Base-by-base conservation (phyloP, 2,888 invertebrate genomes). In the Latrodectus hesperus region DNA sequence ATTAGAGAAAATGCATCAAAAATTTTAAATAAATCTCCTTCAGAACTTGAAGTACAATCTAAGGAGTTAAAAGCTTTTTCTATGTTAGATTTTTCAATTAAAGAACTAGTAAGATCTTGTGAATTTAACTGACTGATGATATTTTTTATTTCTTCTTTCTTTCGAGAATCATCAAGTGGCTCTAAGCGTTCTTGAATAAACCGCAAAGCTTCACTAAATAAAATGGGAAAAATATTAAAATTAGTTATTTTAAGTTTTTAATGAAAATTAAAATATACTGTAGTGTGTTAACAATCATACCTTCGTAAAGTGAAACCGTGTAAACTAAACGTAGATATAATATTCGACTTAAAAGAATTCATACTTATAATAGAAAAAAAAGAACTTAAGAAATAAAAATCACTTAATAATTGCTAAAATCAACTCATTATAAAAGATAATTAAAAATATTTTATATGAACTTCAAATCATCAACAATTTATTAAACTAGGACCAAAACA, bases 81-180 rank as follows among this genome's bases (percentile, higher is more conserved):
- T 88, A 98, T 93, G 86, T 95, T 94, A 65, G 94, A 93, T 88
- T 94, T 94, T 90, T 96, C 96, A 51, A 98, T 94, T 90, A 96
- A 95, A 8, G 95, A 94, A 80, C 95, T 95, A 9, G 93, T 93
- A 52, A 96, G 92, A 90, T 95, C 95, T 91, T 97, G 96, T 88
- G 95, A 95, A 90, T 97, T 95, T 72, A 98, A 93, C 91, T 96
- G 95, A 89, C 95, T 95, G 9, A 96, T 95, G 38, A 98, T 93
- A 91, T 95, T 95, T 75, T 95, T 96, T 17, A 98, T 92, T 93
- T 95, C 95, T 90, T 94, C 94, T 78, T 95, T 94, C 86, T 95
- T 95, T 89, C 95, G 94, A 11, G 92, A 91, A 16, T 93, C 92
- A 68, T 94, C 92, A 73, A 95, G 92, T 3, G 94, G 94, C 88